These are phyloP conservation scores for Brachyptera putata DNA, from an alignment of 2,888 invertebrate species.

Conservation along the genomic window DNA sequence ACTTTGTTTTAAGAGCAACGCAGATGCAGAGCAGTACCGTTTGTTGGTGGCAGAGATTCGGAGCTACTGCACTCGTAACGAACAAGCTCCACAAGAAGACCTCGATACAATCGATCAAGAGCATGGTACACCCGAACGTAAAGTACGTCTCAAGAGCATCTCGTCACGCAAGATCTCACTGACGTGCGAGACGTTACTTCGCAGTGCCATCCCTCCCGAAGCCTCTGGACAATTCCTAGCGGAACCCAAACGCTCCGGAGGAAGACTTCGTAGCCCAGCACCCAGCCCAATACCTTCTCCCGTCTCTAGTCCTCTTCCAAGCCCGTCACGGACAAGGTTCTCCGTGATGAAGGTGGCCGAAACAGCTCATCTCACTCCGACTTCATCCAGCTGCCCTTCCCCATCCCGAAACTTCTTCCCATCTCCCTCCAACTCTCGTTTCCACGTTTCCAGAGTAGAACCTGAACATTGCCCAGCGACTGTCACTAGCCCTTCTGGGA, in stretches of 20 bases:
- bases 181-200: conserved; percentile 58
- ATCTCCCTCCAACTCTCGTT: conserved; percentile 37
- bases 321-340: conserved; percentile 48
- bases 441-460: conserved; percentile 44
- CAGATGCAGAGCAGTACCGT: conserved; percentile 42
- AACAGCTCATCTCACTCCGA: neutral
- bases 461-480: conserved; percentile 33
- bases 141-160: conserved; percentile 40
- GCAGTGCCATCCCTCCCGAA: conserved; percentile 33
- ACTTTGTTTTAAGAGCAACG: conserved; percentile 40
- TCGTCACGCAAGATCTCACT: conserved; percentile 64
- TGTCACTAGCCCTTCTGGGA: conserved; percentile 33
- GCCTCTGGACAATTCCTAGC: conserved; percentile 37
- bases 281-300: conserved; percentile 61
- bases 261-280: conserved; percentile 62
- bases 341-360: conserved; percentile 9
- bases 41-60: conserved; percentile 54
- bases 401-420: conserved; percentile 30
- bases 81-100: conserved; percentile 30
- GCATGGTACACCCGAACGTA: conserved; percentile 35
- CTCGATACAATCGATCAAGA: conserved; percentile 29
- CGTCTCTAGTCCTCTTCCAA: conserved; percentile 63
- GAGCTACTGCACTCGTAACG: conserved; percentile 56
- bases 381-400: conserved; percentile 4
- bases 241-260: conserved; percentile 46